Evolutionary conservation across 2,888 invertebrate species (phyloP), one percentile per base, ranked within the genome.

Genomic region (Tipula confusa): DNA sequence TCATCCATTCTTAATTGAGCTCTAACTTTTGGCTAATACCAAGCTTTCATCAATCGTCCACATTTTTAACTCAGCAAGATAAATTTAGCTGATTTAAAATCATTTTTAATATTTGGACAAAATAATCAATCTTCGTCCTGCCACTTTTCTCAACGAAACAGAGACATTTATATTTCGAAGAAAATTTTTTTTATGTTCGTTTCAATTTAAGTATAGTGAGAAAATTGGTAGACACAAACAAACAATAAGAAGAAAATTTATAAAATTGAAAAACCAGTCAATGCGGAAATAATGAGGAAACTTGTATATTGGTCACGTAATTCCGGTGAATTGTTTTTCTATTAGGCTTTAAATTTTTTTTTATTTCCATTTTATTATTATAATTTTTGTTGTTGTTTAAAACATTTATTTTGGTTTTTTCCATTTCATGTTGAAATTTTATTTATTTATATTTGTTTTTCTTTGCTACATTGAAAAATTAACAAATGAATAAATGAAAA

Each of bases 241-340:
- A 24, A 64, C 24, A 24, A 64, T 64, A 64, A 18, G 64, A 64
- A 64, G 64, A n/a, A 80, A 80, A 29, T 29, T 80, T 80, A 11
- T 80, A 80, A 80, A 80, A 80, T 80, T 80, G 80, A 80, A 80
- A 80, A 80, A 80, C 80, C 29, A 80, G 80, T 29, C 80, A 29
- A 31, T 29, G 80, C 28, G 80, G 80, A 80, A 80, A 80, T 80
- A 80, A 80, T 80, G 80, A 80, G 80, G 80, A 80, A 80, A 80
- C 80, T 80, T 80, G 80, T 80, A 80, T 80, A 80, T 80, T 80
- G 80, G 80, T 80, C 80, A 80, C 80, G 80, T 80, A 29, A 29
- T 80, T 80, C 80, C 80, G 80, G 80, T 80, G 80, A 80, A 80
- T 80, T 80, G 80, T 80, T 80, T 80, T 80, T 80, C 80, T 80